A percentile compares a stretch with the other conserved stretches of the same genome.
phyloP scores from a whole-genome alignment of 2,797 vertebrate genomes.

The Oceanodroma leucorhoa region DNA sequence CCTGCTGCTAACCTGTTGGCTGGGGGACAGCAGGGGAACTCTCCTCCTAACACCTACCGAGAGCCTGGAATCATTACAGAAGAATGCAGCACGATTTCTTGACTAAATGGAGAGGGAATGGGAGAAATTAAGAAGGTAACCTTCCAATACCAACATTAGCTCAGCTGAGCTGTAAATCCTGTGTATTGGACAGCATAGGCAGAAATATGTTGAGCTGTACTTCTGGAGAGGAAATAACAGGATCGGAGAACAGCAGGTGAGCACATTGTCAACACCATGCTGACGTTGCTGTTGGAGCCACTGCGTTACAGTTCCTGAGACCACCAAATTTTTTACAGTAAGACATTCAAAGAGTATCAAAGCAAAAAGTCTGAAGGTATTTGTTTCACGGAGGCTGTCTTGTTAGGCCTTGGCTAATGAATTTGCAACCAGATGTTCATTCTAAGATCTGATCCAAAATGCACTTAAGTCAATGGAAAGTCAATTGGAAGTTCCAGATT shows the following conservation, averaged over 20 bases:
- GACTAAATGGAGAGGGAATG: background rate
- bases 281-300: background rate
- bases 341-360: background rate
- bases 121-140: background rate
- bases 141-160: slow-evolving; percentile 32
- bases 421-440: slow-evolving; percentile 39
- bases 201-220: slow-evolving; percentile 15
- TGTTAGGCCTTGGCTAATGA: background rate
- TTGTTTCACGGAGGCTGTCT: background rate
- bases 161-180: slow-evolving; percentile 43
- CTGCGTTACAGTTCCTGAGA: background rate
- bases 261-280: background rate
- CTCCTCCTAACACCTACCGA: background rate
- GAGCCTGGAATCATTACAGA: background rate
- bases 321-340: background rate
- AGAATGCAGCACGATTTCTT: background rate
- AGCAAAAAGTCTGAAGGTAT: background rate
- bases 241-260: slow-evolving; percentile 42
- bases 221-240: slow-evolving; percentile 38
- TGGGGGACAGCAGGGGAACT: background rate
- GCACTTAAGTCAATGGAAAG: slow-evolving; percentile 34
- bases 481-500: slow-evolving; percentile 3
- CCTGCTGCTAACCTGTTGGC: background rate
- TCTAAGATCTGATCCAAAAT: slow-evolving; percentile 21
- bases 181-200: background rate